These are phyloP conservation scores for Himalopsyche kuldschensis DNA, from an alignment of 2,888 invertebrate genomes.

Conservation along the genomic window DNA sequence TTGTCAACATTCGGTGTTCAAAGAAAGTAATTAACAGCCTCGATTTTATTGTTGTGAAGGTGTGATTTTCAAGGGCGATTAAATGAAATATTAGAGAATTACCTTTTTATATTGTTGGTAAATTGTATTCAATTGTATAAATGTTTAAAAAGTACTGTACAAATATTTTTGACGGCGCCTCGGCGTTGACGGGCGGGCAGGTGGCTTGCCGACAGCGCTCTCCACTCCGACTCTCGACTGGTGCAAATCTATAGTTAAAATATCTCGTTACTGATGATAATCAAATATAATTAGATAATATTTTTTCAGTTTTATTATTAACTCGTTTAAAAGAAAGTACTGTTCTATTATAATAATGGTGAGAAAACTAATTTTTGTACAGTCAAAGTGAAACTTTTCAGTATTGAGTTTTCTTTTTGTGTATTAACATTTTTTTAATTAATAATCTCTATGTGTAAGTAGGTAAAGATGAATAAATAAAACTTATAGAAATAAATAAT, in stretches of 20 bases:
- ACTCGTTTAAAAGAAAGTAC: not conserved
- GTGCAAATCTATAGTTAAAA: not conserved
- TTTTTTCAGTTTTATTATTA: not conserved
- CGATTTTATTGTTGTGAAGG: not conserved
- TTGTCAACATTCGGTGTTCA: not conserved
- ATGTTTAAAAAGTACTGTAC: not conserved
- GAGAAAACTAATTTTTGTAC: not conserved
- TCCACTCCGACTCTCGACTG: not conserved
- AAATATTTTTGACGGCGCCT: not conserved
- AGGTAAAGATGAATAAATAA: conserved; percentile 27
- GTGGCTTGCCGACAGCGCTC: not conserved
- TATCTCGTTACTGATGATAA: not conserved
- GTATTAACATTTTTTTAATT: conserved; percentile 30
- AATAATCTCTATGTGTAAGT: conserved; percentile 19
- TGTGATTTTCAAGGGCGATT: not conserved
- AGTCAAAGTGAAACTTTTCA: conserved; percentile 8
- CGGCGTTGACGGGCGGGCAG: not conserved
- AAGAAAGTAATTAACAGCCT: not conserved
- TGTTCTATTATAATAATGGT: not conserved
- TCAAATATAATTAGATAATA: not conserved
- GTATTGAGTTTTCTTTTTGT: conserved; percentile 32
- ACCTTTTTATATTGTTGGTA: conserved; percentile 1
- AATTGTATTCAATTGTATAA: not conserved
- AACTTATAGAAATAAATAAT: conserved; percentile 19
- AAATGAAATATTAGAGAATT: not conserved